These are phyloP conservation scores for Rhopalosiphum maidis DNA, from an alignment of 1,140 invertebrate species.

Conservation along the genomic window DNA sequence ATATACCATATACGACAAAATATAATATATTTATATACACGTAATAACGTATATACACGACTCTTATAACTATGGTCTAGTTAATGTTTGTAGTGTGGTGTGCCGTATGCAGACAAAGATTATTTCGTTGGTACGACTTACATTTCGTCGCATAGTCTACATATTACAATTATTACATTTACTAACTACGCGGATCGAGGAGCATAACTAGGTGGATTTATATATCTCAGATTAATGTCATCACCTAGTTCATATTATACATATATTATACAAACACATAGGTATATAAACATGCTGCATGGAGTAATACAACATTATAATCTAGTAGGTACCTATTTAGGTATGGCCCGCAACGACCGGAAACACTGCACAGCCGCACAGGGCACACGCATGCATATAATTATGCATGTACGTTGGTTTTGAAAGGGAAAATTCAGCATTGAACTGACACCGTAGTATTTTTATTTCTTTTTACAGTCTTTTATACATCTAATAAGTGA, in stretches of 20 bases:
- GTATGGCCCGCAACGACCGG: background rate
- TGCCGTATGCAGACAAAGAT: background rate
- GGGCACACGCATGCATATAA: background rate
- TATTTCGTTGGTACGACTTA: background rate
- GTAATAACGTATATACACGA: background rate
- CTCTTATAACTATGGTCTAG: background rate
- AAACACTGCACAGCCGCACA: background rate
- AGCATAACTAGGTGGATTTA: background rate
- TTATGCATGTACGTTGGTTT: background rate
- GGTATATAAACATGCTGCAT: background rate
- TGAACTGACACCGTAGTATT: background rate
- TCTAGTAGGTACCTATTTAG: background rate
- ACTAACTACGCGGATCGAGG: background rate
- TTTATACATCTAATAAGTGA: background rate
- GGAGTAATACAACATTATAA: background rate
- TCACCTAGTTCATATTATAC: background rate
- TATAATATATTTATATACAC: background rate
- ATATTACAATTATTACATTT: slow-evolving; percentile 19
- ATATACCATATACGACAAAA: background rate
- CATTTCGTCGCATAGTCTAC: slow-evolving; percentile 13
- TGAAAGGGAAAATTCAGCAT: slow-evolving; percentile 1
- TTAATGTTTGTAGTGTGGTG: background rate
- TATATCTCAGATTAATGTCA: background rate
- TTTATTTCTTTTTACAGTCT: background rate
- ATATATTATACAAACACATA: background rate